Evolutionary conservation across 2,797 vertebrate genomes (phyloP).

Genomic region (Crocidura indochinensis): DNA sequence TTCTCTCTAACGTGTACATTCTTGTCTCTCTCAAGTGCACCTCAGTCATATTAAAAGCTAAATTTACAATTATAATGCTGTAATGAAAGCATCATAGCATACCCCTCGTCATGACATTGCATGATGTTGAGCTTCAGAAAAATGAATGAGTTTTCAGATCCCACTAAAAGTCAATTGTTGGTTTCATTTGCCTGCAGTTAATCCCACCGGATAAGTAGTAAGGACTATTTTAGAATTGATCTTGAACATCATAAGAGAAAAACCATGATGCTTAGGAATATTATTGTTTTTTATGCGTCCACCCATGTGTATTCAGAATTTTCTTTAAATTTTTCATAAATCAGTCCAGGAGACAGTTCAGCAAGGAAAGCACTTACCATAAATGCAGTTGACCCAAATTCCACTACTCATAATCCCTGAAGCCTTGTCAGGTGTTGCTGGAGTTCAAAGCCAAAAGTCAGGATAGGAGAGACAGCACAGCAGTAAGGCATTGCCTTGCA

Average conservation of each 20-base stretch:
- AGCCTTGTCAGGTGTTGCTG: too few species aligned
- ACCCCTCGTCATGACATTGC: neutral
- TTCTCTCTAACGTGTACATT: too few species aligned
- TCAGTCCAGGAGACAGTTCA: too few species aligned
- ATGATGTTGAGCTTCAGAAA: neutral
- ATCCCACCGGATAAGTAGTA: neutral
- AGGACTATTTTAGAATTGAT: neutral
- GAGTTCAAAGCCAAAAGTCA: too few species aligned
- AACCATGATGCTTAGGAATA: neutral
- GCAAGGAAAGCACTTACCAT: too few species aligned
- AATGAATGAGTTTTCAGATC: neutral
- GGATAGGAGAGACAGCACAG: too few species aligned
- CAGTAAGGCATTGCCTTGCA: too few species aligned
- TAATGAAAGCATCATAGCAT: neutral
- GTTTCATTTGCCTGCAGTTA: neutral
- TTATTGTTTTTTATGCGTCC: neutral
- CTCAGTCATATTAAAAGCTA: neutral
- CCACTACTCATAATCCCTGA: too few species aligned
- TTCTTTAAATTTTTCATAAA: too few species aligned
- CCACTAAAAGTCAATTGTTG: neutral
- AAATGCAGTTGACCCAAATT: too few species aligned
- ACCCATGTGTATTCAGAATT: too few species aligned
- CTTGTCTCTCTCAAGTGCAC: neutral
- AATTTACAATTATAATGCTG: conserved; percentile 30
- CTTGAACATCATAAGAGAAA: neutral